Evolutionary conservation across 2,113 vertebrate species (phyloP).

Genomic region (Pycnonotus jocosus): DNA sequence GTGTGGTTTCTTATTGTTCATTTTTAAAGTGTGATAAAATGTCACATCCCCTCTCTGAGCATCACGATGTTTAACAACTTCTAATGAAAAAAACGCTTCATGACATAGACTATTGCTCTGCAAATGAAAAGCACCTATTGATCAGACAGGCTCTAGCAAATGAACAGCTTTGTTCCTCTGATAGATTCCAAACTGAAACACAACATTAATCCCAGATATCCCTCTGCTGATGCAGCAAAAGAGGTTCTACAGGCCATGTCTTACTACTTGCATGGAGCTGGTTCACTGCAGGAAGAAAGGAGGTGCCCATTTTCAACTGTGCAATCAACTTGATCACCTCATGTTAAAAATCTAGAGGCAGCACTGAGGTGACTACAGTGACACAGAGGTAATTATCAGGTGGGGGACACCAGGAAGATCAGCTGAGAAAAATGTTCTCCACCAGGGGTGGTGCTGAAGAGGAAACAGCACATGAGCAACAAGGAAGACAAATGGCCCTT

Average conservation of each 20-base stretch:
- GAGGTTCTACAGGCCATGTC: background rate
- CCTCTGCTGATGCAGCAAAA: background rate
- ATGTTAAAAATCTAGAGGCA: background rate
- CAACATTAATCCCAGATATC: background rate
- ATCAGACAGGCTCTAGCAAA: background rate
- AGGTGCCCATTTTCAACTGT: background rate
- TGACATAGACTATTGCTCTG: background rate
- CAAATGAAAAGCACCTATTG: background rate
- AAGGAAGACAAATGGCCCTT: background rate
- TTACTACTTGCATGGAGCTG: background rate
- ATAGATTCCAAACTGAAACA: background rate
- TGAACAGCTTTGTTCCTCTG: background rate
- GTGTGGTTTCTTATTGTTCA: background rate
- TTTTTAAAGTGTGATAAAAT: background rate
- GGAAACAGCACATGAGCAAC: background rate
- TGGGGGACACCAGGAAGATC: background rate
- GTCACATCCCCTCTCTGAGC: background rate
- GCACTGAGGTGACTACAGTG: background rate
- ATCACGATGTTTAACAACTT: background rate
- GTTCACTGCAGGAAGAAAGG: background rate
- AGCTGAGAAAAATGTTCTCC: background rate
- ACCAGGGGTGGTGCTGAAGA: background rate
- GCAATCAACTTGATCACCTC: background rate
- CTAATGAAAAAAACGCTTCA: background rate
- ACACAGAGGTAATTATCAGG: background rate